These are phyloP conservation scores for Peromyscus attwateri DNA, from an alignment of 2,797 vertebrate genomes.

Conservation along the genomic window DNA sequence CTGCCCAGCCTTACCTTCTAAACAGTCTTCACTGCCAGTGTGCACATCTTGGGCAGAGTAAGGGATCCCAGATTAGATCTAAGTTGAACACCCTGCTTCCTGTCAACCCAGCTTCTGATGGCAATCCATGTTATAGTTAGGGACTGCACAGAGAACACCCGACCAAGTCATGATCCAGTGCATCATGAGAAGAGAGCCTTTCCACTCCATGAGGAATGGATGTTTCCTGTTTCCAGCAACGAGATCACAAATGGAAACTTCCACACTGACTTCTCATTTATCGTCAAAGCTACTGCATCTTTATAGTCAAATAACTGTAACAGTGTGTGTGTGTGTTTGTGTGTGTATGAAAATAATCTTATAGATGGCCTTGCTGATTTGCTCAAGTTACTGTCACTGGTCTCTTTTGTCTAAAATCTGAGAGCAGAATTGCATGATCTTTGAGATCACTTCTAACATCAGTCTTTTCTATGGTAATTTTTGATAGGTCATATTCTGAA, in stretches of 20 bases:
- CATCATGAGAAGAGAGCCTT: background rate
- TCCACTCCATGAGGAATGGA: background rate
- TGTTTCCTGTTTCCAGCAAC: background rate
- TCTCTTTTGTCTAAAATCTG: conserved; percentile 31
- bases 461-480: background rate
- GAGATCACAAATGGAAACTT: background rate
- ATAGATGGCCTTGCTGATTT: background rate
- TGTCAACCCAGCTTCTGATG: background rate
- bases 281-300: conserved; percentile 16
- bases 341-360: background rate
- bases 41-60: background rate
- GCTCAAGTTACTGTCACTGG: background rate
- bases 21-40: conserved; percentile 59
- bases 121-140: accelerated
- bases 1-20: background rate
- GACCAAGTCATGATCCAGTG: background rate
- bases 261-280: conserved; percentile 8
- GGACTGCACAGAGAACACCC: background rate
- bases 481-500: background rate
- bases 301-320: background rate
- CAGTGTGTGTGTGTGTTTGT: background rate
- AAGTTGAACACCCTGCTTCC: background rate
- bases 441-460: conserved; percentile 4
- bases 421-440: background rate
- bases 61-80: background rate